A percentile compares a stretch with the other conserved stretches of the same genome.
Evolutionary conservation across 2,113 vertebrate species (phyloP).

Genomic region (Cyprinus carpio): DNA sequence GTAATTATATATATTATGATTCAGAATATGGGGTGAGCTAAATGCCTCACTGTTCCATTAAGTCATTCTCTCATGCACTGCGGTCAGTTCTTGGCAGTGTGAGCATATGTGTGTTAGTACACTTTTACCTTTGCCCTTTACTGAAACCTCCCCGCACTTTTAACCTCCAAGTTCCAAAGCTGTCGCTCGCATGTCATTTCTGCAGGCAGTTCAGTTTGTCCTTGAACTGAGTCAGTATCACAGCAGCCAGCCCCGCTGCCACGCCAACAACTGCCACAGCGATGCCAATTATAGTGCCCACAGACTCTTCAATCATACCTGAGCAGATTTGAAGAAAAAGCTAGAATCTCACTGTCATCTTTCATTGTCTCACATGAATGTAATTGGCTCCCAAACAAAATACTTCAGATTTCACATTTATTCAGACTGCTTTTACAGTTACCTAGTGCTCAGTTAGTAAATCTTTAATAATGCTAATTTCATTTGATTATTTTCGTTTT

Average conservation of each 20-base stretch:
- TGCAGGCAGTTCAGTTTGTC: conserved; percentile 64
- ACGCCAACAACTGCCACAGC: conserved; percentile 65
- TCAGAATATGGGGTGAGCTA: background rate
- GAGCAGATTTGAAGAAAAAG: background rate
- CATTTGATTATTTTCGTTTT: no score
- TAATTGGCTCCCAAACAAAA: background rate
- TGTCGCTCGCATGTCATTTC: background rate
- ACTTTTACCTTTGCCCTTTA: conserved; percentile 16
- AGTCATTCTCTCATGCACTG: background rate
- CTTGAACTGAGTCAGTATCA: conserved; percentile 65
- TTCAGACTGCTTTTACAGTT: background rate
- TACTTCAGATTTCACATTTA: background rate
- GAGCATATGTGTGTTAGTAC: background rate
- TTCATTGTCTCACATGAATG: background rate
- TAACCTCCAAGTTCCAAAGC: background rate
- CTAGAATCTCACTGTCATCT: background rate
- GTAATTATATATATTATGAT: background rate
- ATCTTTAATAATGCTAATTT: background rate
- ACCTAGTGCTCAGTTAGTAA: background rate
- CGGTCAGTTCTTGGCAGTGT: background rate
- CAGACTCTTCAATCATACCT: conserved; percentile 70
- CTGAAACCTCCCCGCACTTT: background rate
- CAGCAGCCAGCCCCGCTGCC: conserved; percentile 58
- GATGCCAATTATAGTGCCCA: conserved; percentile 68
- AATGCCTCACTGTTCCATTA: background rate